These are phyloP conservation scores for Platygyra sinensis DNA, from an alignment of 64 coral and sea anemone genomes.

Conservation along the genomic window DNA sequence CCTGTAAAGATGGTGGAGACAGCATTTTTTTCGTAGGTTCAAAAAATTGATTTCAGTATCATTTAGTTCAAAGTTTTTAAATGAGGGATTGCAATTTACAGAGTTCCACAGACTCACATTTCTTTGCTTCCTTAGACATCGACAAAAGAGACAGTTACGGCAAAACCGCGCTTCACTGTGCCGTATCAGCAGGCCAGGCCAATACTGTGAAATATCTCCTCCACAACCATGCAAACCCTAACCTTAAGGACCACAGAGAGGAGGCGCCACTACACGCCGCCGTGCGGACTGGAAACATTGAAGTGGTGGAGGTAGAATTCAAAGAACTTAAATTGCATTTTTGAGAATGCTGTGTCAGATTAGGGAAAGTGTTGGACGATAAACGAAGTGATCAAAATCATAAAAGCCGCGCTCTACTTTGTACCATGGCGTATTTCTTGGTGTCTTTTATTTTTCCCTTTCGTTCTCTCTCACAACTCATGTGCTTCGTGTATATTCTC, in stretches of 20 bases:
- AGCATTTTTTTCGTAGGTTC: too few species aligned
- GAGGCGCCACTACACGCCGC: conserved; percentile 83
- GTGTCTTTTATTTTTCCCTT: too few species aligned
- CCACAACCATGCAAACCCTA: conserved; percentile 83
- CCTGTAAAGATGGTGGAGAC: too few species aligned
- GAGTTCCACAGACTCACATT: not conserved
- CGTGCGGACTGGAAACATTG: conserved; percentile 85
- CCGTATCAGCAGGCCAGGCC: conserved; percentile 71
- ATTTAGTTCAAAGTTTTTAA: too few species aligned
- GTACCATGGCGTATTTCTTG: not conserved
- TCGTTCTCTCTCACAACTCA: too few species aligned
- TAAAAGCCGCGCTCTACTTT: too few species aligned
- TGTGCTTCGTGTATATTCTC: not conserved
- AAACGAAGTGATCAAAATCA: too few species aligned
- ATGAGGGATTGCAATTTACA: too few species aligned
- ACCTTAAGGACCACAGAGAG: conserved; percentile 89
- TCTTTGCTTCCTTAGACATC: conserved; percentile 51
- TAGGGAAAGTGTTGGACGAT: too few species aligned
- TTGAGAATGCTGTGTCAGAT: too few species aligned
- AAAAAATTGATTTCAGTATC: too few species aligned
- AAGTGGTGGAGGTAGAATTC: conserved; percentile 78
- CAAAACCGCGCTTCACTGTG: conserved; percentile 85
- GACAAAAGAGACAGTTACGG: conserved; percentile 94
- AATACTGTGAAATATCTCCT: conserved; percentile 80
- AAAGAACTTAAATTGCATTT: too few species aligned